Conservation (phyloP, 92 coral and sea anemone species). For the Paramuricea clavata region DNA sequence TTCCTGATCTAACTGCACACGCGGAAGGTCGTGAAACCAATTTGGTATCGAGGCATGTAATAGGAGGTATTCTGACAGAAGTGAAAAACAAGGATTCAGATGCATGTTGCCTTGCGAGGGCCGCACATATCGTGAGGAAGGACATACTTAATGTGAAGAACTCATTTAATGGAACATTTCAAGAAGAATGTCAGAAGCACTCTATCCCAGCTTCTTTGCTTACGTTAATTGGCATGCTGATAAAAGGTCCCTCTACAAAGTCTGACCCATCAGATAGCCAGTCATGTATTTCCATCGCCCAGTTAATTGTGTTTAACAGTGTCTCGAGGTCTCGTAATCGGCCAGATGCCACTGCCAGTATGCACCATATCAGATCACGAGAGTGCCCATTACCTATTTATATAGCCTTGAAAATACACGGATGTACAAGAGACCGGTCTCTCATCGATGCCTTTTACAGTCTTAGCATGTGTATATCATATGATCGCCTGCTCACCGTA, state of each 20-base stretch:
- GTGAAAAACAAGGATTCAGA: constrained; percentile 57
- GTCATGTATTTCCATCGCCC: constrained; percentile 71
- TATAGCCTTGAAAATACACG: constrained; percentile 73
- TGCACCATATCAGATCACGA: constrained; percentile 39
- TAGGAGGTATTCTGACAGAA: neutral
- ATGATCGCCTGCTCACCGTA: constrained; percentile 71
- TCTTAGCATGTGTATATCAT: constrained; percentile 69
- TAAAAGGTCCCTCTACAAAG: constrained; percentile 51
- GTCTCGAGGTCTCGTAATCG: constrained; percentile 31
- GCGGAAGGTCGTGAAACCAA: neutral
- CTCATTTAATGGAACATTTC: constrained; percentile 63
- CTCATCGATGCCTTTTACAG: constrained; percentile 67
- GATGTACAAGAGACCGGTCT: constrained; percentile 52
- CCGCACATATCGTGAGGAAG: constrained; percentile 65
- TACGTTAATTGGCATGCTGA: constrained; percentile 55
- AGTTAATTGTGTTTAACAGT: constrained; percentile 69
- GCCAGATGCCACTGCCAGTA: constrained; percentile 42
- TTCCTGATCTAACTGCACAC: neutral
- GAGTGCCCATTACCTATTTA: constrained; percentile 72
- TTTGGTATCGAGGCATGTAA: neutral
- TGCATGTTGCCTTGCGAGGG: constrained; percentile 68
- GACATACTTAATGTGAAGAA: constrained; percentile 67
- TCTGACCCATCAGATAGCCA: constrained; percentile 39
- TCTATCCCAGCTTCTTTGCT: constrained; percentile 59
- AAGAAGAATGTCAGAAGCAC: constrained; percentile 31